A percentile compares a stretch with the other conserved stretches of the same genome.
Evolutionary conservation across 2,113 vertebrate species (phyloP).

Genomic region (Cairina moschata): DNA sequence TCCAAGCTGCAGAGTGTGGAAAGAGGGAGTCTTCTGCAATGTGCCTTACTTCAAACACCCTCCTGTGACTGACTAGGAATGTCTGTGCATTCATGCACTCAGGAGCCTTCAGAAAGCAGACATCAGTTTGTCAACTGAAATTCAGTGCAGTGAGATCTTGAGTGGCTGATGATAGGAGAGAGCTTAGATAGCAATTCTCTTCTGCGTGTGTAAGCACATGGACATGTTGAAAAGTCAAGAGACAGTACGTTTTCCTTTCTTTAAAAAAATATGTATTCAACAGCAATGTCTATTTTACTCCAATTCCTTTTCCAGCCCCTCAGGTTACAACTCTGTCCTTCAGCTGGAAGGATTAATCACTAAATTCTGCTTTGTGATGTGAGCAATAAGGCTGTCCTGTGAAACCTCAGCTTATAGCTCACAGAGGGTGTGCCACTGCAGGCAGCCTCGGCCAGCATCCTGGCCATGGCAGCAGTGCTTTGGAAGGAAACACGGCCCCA

Average conservation of each 20-base stretch:
- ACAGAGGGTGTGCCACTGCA: neutral
- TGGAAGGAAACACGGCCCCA: neutral
- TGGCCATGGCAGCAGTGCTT: too few species aligned
- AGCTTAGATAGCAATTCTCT: neutral
- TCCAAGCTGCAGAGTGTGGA: neutral
- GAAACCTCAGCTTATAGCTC: neutral
- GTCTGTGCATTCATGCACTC: too few species aligned
- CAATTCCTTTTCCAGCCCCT: neutral
- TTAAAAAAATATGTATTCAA: neutral
- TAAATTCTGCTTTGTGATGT: neutral
- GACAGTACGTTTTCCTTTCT: neutral
- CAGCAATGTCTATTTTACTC: neutral
- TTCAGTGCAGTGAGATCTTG: neutral
- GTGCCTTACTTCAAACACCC: neutral
- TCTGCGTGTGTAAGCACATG: rapidly evolving
- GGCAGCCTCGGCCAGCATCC: neutral
- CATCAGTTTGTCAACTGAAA: neutral
- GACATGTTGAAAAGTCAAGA: neutral
- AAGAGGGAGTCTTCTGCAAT: neutral
- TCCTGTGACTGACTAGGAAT: neutral
- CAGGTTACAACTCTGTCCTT: neutral
- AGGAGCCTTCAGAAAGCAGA: neutral
- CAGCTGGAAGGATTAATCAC: neutral
- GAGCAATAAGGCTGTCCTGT: neutral
- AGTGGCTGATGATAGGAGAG: neutral